Evolutionary conservation across 2,113 vertebrate species (phyloP).

Genomic region (Siphamia tubifer): DNA sequence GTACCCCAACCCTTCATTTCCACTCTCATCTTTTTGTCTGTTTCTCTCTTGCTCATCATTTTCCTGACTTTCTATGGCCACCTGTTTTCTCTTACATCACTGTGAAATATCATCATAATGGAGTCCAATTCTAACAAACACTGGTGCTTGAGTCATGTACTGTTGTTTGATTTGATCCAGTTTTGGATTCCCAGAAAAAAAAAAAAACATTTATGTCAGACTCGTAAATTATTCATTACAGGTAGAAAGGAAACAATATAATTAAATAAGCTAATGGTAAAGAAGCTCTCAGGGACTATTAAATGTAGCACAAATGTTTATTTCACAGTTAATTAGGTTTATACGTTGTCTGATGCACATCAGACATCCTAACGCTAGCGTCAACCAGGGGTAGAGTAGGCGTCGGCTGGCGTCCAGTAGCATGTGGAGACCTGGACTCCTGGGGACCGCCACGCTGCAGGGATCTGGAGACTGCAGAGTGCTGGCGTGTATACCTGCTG

Average conservation of each 20-base stretch:
- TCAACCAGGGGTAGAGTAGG: slow-evolving; percentile 1
- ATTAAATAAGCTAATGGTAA: slow-evolving; percentile 64
- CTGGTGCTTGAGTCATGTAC: slow-evolving; percentile 10
- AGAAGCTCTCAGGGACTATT: slow-evolving; percentile 61
- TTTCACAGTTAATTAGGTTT: slow-evolving; percentile 60
- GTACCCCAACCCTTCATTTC: slow-evolving; percentile 23
- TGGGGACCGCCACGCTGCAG: background rate
- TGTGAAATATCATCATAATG: slow-evolving; percentile 3
- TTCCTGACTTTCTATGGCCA: background rate
- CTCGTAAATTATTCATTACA: slow-evolving; percentile 63
- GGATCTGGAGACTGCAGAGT: background rate
- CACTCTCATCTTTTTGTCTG: slow-evolving; percentile 14
- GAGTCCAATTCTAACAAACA: slow-evolving; percentile 5
- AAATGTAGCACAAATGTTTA: slow-evolving; percentile 61
- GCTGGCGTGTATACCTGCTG: background rate
- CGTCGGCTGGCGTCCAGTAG: slow-evolving; percentile 21
- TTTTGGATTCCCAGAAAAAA: slow-evolving; percentile 43
- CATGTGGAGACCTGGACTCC: background rate
- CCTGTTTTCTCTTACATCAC: background rate
- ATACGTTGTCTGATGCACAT: slow-evolving; percentile 43
- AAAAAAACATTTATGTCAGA: slow-evolving; percentile 32
- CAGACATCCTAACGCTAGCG: slow-evolving; percentile 28
- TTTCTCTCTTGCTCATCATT: slow-evolving; percentile 14
- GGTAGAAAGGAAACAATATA: slow-evolving; percentile 45
- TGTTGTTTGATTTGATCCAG: slow-evolving; percentile 7